Evolutionary conservation across 2,888 invertebrate genomes (phyloP), one percentile per base, ranked within the genome.

Genomic region (Pollenia amentaria): DNA sequence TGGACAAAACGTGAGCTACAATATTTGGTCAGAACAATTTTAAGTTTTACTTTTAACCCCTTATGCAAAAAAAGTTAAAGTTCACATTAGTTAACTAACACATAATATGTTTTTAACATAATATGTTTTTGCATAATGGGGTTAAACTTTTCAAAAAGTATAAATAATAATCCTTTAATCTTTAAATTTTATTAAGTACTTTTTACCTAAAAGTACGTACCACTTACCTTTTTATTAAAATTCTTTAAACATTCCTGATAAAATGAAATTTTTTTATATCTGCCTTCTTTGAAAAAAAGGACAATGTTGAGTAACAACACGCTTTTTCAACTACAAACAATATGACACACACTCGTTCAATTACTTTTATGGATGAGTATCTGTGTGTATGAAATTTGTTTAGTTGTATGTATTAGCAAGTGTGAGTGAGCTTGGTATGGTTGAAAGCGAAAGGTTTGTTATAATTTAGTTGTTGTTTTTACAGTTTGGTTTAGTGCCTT

Each of bases 271-370:
- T 42, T 12, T 62, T 14, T 44, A 9, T 53, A 53, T 62, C 44
- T 48, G 16, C 14, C 21, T 67, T 44, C 16, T 10, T 18, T 42
- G 78, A 60, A 70, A 76, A 51, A 44, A 81, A 88, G 77, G 79
- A 84, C 76, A 62, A 72, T 72, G 76, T 57, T 82, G 70, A 84
- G 65, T 55, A 85, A 87, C 87, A 92, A 89, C 90, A 91, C 89
- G 90, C 90, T 16, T 60, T 29, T 38, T 90, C 89, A 91, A 91
- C 90, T 89, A 91, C 72, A 73, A 60, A 51, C 90, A 51, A 48
- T n/a, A 57, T 76, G 60, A 38, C 53, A 69, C 51, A 60, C 60
- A 69, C 75, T 40, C 64, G n/a, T 12, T 29, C 29, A 29, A 29
- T 29, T 6, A 6, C 29, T 29, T 3, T 21, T 75, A 10, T 48